Percentiles rank a stretch among this genome's conserved stretches.
Evolutionary conservation across 2,113 vertebrate species (phyloP).

Genomic region (Tor tambroides): DNA sequence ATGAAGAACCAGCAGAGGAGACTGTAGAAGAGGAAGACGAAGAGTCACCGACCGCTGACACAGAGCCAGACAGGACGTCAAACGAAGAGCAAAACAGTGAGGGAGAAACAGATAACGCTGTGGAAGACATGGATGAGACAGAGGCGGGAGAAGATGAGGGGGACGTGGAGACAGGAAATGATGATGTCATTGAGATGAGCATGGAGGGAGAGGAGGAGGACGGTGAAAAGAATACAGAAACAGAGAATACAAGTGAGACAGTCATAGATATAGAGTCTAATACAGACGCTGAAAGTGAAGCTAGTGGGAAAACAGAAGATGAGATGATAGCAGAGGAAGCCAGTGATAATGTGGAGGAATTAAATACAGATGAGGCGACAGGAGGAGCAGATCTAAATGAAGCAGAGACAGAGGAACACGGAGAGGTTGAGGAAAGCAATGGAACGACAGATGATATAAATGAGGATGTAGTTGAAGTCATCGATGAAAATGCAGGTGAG

Average conservation of each 20-base stretch:
- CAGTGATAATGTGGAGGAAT: not conserved
- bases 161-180: not conserved
- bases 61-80: not conserved
- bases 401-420: not conserved
- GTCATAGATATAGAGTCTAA: constrained; percentile 24
- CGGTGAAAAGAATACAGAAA: not conserved
- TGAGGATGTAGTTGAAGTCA: not conserved
- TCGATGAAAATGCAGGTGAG: constrained; percentile 53
- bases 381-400: constrained; percentile 1
- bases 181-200: constrained; percentile 19
- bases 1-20: constrained; percentile 23
- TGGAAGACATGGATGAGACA: not conserved
- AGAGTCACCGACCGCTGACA: not conserved
- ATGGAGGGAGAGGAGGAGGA: not conserved
- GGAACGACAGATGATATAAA: constrained; percentile 67
- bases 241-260: constrained; percentile 33
- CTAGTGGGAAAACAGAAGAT: constrained; percentile 17
- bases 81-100: constrained; percentile 2
- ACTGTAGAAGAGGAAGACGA: not conserved
- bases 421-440: constrained; percentile 38
- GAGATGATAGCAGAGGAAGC: not conserved
- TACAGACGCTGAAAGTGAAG: not conserved
- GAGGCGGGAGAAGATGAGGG: not conserved
- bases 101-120: not conserved
- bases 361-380: not conserved